Percentiles rank a stretch among this genome's conserved stretches.
Conservation (phyloP, 1,140 invertebrate genomes). For the Zaprionus ornatus region DNA sequence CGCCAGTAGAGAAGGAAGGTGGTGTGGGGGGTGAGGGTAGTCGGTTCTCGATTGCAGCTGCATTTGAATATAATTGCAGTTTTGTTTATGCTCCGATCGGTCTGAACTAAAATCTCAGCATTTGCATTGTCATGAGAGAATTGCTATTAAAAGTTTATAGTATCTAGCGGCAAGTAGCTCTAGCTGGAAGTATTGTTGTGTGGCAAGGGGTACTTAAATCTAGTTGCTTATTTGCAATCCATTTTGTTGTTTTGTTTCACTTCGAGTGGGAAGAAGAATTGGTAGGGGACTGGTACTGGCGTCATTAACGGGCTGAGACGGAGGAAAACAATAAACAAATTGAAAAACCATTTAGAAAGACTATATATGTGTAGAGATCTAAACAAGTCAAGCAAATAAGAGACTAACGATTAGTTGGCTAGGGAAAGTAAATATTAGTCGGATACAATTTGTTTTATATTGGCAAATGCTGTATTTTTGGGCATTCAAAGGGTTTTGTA, state of each 20-base stretch:
- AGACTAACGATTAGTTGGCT: background rate
- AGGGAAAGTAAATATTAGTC: background rate
- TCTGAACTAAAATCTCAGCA: constrained; percentile 33
- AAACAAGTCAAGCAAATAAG: background rate
- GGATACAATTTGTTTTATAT: background rate
- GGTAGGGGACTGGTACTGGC: constrained; percentile 29
- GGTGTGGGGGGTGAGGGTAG: background rate
- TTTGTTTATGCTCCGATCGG: constrained; percentile 41
- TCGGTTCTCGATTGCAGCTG: constrained; percentile 26
- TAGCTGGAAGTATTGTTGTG: background rate
- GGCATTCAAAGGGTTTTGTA: background rate
- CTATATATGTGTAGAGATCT: background rate
- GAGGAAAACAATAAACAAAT: constrained; percentile 31
- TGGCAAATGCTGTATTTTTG: background rate
- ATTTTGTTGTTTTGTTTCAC: constrained; percentile 37
- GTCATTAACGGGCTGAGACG: constrained; percentile 42
- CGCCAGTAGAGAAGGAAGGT: background rate
- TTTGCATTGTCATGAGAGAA: constrained; percentile 40
- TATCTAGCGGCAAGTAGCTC: background rate
- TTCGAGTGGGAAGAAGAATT: constrained; percentile 4
- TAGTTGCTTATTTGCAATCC: constrained; percentile 22
- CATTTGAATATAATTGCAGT: constrained; percentile 43
- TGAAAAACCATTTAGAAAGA: background rate
- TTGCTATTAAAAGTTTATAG: background rate
- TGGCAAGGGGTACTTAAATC: constrained; percentile 13